phyloP scores from a whole-genome alignment of 2,113 vertebrate genomes.

The Rhinichthys klamathensis region DNA sequence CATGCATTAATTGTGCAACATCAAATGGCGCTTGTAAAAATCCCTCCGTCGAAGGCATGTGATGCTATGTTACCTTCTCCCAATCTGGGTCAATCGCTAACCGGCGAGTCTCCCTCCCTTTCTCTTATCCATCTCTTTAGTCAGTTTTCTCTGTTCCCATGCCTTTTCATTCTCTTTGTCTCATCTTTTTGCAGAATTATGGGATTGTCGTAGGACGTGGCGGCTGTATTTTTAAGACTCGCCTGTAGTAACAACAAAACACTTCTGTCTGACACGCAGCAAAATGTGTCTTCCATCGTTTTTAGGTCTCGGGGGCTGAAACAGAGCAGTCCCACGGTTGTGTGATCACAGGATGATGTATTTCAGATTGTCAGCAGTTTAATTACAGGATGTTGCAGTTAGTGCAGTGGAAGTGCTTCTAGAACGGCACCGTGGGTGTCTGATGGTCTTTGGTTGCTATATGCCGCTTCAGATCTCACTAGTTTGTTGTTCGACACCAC shows the following conservation, averaged over 20 bases:
- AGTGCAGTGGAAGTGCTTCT: conserved; percentile 1
- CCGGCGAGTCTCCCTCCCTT: conserved; percentile 45
- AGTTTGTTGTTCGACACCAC: conserved; percentile 31
- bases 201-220: not conserved
- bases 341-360: conserved; percentile 31
- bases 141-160: not conserved
- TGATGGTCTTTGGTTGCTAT: not conserved
- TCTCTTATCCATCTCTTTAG: conserved; percentile 34
- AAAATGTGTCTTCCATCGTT: conserved; percentile 15
- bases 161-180: conserved; percentile 5
- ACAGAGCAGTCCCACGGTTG: not conserved
- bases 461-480: not conserved
- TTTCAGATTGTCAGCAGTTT: conserved; percentile 34
- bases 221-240: not conserved
- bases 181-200: conserved; percentile 1
- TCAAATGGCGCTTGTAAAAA: conserved; percentile 67
- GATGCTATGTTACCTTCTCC: conserved; percentile 57
- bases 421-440: conserved; percentile 17
- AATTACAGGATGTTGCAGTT: conserved; percentile 37
- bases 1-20: conserved; percentile 71
- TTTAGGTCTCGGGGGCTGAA: not conserved
- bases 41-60: conserved; percentile 61
- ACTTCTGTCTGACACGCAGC: not conserved
- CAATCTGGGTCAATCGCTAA: conserved; percentile 67
- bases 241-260: not conserved